A percentile compares a stretch with the other conserved stretches of the same genome.
These are phyloP conservation scores for Triplophysa tibetana DNA, from an alignment of 2,113 vertebrate species.

Conservation along the genomic window DNA sequence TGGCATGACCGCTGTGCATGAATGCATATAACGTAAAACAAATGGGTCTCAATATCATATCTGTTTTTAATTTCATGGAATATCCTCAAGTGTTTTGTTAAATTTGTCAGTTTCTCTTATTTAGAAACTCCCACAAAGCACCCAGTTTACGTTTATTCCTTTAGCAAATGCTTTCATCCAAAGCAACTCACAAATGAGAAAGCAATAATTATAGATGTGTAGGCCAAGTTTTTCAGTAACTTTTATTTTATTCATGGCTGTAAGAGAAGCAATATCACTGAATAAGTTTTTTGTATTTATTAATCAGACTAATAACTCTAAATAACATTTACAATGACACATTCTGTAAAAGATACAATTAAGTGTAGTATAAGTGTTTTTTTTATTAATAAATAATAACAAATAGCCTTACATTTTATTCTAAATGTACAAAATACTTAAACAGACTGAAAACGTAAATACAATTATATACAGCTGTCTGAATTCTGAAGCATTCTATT, in stretches of 20 bases:
- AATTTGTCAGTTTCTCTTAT: too few relatives aligned
- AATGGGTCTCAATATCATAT: not conserved
- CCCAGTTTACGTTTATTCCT: too few relatives aligned
- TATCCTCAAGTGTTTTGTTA: too few relatives aligned
- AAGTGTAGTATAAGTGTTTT: too few relatives aligned
- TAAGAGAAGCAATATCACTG: not conserved
- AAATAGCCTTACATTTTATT: not conserved
- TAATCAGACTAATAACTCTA: not conserved
- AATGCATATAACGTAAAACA: not conserved
- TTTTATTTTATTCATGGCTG: not conserved
- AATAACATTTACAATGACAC: not conserved
- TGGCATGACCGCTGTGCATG: not conserved
- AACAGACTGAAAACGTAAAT: not conserved
- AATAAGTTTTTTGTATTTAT: not conserved
- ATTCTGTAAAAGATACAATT: not conserved
- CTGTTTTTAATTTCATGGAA: not conserved
- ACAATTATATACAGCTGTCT: conserved; percentile 29
- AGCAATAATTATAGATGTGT: too few relatives aligned
- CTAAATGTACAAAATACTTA: conserved; percentile 19
- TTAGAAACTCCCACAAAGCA: too few relatives aligned
- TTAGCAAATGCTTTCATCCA: too few relatives aligned
- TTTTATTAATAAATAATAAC: not conserved
- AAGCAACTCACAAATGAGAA: too few relatives aligned
- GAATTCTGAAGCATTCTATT: not conserved
- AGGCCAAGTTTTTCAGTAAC: not conserved